These are phyloP conservation scores for Tyrannus savana DNA, from an alignment of 2,113 vertebrate genomes.

Conservation along the genomic window DNA sequence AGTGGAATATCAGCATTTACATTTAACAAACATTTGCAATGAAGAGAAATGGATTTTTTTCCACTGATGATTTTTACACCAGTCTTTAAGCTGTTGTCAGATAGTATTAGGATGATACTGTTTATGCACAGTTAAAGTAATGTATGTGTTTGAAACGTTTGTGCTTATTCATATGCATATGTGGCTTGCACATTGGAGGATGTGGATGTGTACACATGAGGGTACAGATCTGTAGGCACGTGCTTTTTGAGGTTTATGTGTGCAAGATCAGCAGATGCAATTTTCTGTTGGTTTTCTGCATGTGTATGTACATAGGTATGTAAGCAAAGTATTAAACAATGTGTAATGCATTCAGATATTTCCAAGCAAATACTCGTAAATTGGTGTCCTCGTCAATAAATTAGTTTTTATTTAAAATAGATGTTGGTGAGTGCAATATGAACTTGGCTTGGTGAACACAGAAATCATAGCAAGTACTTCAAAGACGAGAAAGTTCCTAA, in stretches of 20 bases:
- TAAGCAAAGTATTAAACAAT: background rate
- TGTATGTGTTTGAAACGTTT: background rate
- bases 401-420: background rate
- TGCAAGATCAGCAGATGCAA: background rate
- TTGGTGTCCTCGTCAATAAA: background rate
- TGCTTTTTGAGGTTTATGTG: background rate
- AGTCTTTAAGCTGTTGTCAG: slow-evolving; percentile 28
- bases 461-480: fast-evolving
- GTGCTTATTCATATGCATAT: background rate
- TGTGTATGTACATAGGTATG: fast-evolving
- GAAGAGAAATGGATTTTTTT: slow-evolving; percentile 57
- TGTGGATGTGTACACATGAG: background rate
- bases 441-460: background rate
- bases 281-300: background rate
- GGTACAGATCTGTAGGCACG: background rate
- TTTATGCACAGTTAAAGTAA: background rate
- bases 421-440: background rate
- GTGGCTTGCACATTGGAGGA: background rate
- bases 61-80: slow-evolving; percentile 50
- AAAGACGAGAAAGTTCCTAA: background rate
- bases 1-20: slow-evolving; percentile 73
- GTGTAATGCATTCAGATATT: background rate
- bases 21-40: slow-evolving; percentile 75
- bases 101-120: background rate
- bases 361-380: background rate